These are phyloP conservation scores for Sander vitreus DNA, from an alignment of 2,113 vertebrate genomes.

Conservation along the genomic window DNA sequence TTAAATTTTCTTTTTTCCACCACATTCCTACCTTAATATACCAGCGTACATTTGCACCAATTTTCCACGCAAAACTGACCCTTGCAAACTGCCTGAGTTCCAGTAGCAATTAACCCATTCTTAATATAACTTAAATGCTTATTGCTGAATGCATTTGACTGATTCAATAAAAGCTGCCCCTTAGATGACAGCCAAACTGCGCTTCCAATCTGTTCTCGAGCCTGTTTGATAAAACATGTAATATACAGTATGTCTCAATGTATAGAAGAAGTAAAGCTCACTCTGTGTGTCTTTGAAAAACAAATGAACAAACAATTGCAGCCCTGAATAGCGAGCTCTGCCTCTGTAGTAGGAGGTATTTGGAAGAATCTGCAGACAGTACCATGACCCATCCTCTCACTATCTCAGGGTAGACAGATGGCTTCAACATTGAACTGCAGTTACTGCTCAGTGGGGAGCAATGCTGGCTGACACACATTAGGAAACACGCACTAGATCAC, in stretches of 20 bases:
- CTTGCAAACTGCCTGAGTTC: neutral
- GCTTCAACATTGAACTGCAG: conserved; percentile 69
- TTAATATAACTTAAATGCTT: neutral
- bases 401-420: conserved; percentile 72
- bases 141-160: neutral
- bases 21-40: neutral
- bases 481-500: conserved; percentile 59
- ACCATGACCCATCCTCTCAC: conserved; percentile 46
- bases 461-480: conserved; percentile 70
- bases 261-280: neutral
- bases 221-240: neutral
- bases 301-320: neutral
- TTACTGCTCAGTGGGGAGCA: conserved; percentile 72
- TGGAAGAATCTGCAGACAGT: conserved; percentile 45
- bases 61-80: neutral
- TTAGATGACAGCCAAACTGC: neutral
- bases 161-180: neutral
- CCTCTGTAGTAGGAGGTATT: conserved; percentile 17
- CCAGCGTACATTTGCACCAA: neutral
- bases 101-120: neutral
- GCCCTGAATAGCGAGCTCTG: conserved; percentile 9
- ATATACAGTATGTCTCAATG: neutral
- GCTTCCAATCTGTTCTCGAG: neutral
- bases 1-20: neutral
- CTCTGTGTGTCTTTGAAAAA: conserved; percentile 6